Percentiles rank a stretch among this genome's conserved stretches.
These are phyloP conservation scores for Drosophila mercatorum DNA, from an alignment of 2,888 invertebrate genomes.

Conservation along the genomic window DNA sequence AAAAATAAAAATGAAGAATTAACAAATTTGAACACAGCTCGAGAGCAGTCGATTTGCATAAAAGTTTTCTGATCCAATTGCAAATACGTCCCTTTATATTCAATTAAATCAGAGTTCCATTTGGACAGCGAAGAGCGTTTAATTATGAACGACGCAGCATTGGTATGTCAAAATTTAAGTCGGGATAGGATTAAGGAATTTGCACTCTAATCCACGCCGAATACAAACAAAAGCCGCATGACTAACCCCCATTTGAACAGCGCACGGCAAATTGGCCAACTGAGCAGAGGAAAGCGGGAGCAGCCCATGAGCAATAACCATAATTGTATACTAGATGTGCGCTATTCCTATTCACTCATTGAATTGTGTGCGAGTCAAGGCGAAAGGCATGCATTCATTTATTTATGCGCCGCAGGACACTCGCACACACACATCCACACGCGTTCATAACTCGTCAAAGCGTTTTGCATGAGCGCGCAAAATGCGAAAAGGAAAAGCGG, in stretches of 20 bases:
- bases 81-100: neutral
- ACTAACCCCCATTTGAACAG: conserved; percentile 62
- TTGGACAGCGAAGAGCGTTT: conserved; percentile 17
- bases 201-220: conserved; percentile 63
- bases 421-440: conserved; percentile 23
- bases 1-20: neutral
- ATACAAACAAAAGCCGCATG: conserved; percentile 43
- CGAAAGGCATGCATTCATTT: conserved; percentile 64
- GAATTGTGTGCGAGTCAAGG: conserved; percentile 51
- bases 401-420: conserved; percentile 72
- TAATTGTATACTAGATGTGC: conserved; percentile 41
- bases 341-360: conserved; percentile 31
- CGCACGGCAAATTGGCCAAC: conserved; percentile 43
- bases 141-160: conserved; percentile 21
- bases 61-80: neutral
- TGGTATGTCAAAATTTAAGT: conserved; percentile 32
- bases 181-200: conserved; percentile 70
- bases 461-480: conserved; percentile 64
- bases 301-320: conserved; percentile 36
- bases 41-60: neutral
- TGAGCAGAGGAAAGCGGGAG: conserved; percentile 9
- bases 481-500: conserved; percentile 46
- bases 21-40: neutral
- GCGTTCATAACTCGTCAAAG: conserved; percentile 52
- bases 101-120: conserved; percentile 17